Percentiles rank a stretch among this genome's conserved stretches.
These are phyloP conservation scores for Phyllopteryx taeniolatus DNA, from an alignment of 2,113 vertebrate species.

Conservation along the genomic window DNA sequence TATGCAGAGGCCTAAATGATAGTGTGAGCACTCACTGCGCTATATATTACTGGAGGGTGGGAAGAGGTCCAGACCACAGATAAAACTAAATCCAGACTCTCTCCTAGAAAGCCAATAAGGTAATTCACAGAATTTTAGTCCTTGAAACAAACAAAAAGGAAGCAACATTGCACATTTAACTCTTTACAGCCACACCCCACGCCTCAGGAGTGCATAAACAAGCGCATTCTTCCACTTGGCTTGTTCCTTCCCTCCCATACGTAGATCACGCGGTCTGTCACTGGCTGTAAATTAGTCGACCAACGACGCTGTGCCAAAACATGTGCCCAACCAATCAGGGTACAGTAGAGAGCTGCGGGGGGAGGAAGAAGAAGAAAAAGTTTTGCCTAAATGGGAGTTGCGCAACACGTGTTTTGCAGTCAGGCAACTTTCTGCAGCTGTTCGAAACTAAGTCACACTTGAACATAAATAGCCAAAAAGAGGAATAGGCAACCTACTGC, in stretches of 20 bases:
- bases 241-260: slow-evolving; percentile 36
- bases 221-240: slow-evolving; percentile 26
- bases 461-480: not conserved
- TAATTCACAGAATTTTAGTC: not conserved
- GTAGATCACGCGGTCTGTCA: slow-evolving; percentile 34
- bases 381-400: slow-evolving; percentile 34
- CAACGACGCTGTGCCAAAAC: slow-evolving; percentile 36
- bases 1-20: slow-evolving; percentile 17
- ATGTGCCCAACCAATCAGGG: slow-evolving; percentile 35
- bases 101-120: not conserved
- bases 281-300: slow-evolving; percentile 48
- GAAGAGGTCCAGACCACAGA: slow-evolving; percentile 16
- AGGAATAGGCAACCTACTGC: not conserved
- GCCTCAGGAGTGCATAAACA: slow-evolving; percentile 53
- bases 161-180: not conserved
- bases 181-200: slow-evolving; percentile 38
- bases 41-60: slow-evolving; percentile 32
- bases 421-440: not conserved
- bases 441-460: not conserved
- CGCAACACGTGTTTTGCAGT: slow-evolving; percentile 29
- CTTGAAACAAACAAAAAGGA: not conserved
- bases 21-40: slow-evolving; percentile 23
- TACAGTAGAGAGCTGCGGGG: slow-evolving; percentile 14
- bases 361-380: slow-evolving; percentile 13
- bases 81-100: not conserved